Evolutionary conservation across 2,888 invertebrate species (phyloP).

Genomic region (Caenorhabditis auriculariae): DNA sequence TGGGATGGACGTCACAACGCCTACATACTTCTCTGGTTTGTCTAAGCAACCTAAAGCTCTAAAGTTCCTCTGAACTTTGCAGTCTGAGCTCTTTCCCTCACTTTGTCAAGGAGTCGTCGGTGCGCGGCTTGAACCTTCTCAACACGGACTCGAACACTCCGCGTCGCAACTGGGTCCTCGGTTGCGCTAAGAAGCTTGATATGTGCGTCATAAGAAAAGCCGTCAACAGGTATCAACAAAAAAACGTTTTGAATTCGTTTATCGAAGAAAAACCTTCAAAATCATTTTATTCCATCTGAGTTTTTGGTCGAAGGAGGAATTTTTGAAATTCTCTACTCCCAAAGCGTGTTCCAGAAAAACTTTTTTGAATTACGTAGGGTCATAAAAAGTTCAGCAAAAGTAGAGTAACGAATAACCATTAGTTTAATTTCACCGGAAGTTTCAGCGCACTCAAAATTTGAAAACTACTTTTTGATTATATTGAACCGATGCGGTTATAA

Average conservation of each 20-base stretch:
- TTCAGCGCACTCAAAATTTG: too few relatives aligned
- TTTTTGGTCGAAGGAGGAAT: not conserved
- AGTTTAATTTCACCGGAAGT: too few relatives aligned
- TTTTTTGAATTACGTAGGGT: not conserved
- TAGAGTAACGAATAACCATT: not conserved
- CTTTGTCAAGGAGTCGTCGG: slow-evolving; percentile 57
- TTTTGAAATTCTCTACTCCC: not conserved
- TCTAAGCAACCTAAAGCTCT: not conserved
- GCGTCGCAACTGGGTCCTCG: slow-evolving; percentile 54
- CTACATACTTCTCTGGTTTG: slow-evolving; percentile 55
- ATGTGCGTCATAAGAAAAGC: slow-evolving; percentile 58
- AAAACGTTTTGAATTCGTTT: not conserved
- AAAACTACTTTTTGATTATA: too few relatives aligned
- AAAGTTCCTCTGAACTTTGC: slow-evolving; percentile 5
- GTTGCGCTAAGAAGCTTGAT: slow-evolving; percentile 45
- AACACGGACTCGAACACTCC: slow-evolving; percentile 15
- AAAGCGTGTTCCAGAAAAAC: not conserved
- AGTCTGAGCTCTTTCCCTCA: slow-evolving; percentile 45
- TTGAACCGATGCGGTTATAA: too few relatives aligned
- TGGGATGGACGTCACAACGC: slow-evolving; percentile 54
- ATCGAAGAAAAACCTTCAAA: not conserved
- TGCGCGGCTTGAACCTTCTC: slow-evolving; percentile 46
- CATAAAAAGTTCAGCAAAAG: not conserved
- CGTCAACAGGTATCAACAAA: slow-evolving; percentile 47
- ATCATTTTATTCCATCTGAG: not conserved